Conservation (phyloP, 2,113 vertebrate species). For the Sinocyclocheilus anophthalmus region DNA sequence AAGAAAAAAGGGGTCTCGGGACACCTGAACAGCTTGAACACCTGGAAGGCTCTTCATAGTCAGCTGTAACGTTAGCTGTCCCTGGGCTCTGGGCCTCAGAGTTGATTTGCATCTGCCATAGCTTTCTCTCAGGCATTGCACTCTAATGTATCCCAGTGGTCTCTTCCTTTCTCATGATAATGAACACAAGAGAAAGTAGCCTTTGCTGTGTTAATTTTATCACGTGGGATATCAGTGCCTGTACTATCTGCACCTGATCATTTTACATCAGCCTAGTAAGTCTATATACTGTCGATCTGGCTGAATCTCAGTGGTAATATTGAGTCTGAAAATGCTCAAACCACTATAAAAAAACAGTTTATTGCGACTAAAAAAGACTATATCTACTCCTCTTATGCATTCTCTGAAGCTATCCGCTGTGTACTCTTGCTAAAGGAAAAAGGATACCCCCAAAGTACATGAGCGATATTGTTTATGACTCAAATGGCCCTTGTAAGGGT, state of each 20-base stretch:
- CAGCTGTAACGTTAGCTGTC: slow-evolving; percentile 47
- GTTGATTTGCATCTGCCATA: slow-evolving; percentile 46
- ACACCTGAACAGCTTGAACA: slow-evolving; percentile 21
- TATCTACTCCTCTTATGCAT: too few relatives aligned
- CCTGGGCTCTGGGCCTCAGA: slow-evolving; percentile 34
- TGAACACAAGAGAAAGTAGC: slow-evolving; percentile 37
- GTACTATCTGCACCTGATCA: slow-evolving; percentile 28
- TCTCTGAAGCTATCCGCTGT: too few relatives aligned
- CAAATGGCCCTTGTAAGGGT: too few relatives aligned
- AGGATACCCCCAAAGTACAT: too few relatives aligned
- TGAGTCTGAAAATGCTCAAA: too few relatives aligned
- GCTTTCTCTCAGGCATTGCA: slow-evolving; percentile 46
- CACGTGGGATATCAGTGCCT: slow-evolving; percentile 45
- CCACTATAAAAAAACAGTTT: too few relatives aligned
- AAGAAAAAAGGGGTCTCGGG: too few relatives aligned
- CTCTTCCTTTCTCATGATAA: slow-evolving; percentile 50
- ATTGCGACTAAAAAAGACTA: too few relatives aligned
- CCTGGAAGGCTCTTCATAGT: slow-evolving; percentile 17
- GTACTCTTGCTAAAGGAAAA: too few relatives aligned
- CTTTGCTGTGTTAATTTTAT: slow-evolving; percentile 34
- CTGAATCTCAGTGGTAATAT: too few relatives aligned
- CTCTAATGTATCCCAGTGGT: slow-evolving; percentile 39
- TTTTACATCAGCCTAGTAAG: slow-evolving; percentile 37
- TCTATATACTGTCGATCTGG: too few relatives aligned
- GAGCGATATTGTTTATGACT: too few relatives aligned